Evolutionary conservation across 2,113 vertebrate genomes (phyloP).

Genomic region (Marmota monax): DNA sequence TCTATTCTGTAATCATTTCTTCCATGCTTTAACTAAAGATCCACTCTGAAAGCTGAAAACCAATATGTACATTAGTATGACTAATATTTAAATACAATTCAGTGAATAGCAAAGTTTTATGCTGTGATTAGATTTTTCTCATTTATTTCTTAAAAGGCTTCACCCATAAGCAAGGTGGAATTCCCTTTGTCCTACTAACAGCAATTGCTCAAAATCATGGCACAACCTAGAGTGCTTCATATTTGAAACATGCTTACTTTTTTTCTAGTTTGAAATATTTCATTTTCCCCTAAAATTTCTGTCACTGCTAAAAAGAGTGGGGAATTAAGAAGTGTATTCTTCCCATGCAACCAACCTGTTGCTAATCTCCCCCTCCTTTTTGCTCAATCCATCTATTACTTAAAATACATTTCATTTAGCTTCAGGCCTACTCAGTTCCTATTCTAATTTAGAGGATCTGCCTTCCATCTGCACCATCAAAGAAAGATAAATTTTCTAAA

Average conservation of each 20-base stretch:
- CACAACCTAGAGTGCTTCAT: background rate
- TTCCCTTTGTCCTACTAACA: background rate
- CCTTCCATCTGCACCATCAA: background rate
- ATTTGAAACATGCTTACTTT: background rate
- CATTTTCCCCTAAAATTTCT: background rate
- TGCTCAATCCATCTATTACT: background rate
- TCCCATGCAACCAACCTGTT: background rate
- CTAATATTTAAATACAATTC: slow-evolving; percentile 5
- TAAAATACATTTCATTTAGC: background rate
- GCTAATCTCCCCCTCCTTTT: background rate
- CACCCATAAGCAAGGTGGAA: background rate
- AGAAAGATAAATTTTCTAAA: background rate
- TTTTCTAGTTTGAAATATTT: background rate
- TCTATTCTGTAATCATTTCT: background rate
- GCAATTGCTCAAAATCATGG: background rate
- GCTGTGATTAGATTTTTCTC: background rate
- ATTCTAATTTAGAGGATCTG: background rate
- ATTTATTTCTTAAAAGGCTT: background rate
- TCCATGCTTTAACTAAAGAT: background rate
- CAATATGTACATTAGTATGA: background rate
- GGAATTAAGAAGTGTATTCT: background rate
- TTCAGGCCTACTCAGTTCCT: background rate
- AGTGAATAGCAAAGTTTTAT: background rate
- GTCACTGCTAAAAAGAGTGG: background rate
- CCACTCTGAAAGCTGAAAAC: slow-evolving; percentile 37